A percentile compares a stretch with the other conserved stretches of the same genome.
Conservation (phyloP, 2,797 vertebrate genomes). For the Aplochiton taeniatus region DNA sequence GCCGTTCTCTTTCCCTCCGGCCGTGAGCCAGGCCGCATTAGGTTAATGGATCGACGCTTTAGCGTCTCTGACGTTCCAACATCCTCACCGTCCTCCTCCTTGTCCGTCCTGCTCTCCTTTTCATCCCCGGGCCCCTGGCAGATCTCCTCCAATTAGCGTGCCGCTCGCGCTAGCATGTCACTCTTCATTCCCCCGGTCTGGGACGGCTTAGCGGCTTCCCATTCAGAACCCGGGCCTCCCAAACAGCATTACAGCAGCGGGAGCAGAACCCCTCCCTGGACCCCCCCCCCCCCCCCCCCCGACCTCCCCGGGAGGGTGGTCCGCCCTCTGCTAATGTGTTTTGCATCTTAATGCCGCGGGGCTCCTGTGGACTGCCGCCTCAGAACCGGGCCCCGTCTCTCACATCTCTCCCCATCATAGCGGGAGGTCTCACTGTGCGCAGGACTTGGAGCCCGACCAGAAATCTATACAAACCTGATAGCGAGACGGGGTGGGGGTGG, state of each 20-base stretch:
- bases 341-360: too few species aligned
- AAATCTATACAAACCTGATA: constrained; percentile 44
- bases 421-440: background rate
- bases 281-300: background rate
- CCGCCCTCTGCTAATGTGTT: too few species aligned
- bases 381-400: constrained; percentile 25
- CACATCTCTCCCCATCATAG: constrained; percentile 10
- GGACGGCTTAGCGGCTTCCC: too few species aligned
- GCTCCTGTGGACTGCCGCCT: background rate
- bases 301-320: too few species aligned
- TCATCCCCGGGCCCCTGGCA: background rate
- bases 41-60: too few species aligned
- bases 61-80: too few species aligned
- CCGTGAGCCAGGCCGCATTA: too few species aligned
- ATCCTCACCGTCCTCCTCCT: too few species aligned
- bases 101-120: background rate
- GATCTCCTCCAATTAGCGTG: background rate
- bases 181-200: background rate
- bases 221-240: too few species aligned
- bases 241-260: too few species aligned
- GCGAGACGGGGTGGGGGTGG: constrained; percentile 25
- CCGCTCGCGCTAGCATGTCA: constrained; percentile 6
- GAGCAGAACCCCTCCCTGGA: too few species aligned
- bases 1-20: too few species aligned
- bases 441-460: constrained; percentile 16